A percentile compares a stretch with the other conserved stretches of the same genome.
phyloP scores from a whole-genome alignment of 2,113 vertebrate species.

The Nipponia nippon region DNA sequence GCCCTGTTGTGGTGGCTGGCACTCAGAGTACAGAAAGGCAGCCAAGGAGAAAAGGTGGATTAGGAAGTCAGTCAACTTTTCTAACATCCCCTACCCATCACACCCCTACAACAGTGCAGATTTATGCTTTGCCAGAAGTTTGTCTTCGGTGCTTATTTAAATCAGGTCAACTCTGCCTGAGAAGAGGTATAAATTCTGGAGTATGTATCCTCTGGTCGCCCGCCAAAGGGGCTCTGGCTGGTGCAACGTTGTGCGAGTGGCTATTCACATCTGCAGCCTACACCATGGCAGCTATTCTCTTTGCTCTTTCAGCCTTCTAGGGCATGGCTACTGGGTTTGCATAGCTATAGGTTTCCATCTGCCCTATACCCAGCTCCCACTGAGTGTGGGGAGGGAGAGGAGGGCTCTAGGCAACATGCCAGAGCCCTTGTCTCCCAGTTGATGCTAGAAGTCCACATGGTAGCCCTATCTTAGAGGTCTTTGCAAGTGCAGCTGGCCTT shows the following conservation, averaged over 20 bases:
- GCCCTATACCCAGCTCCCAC: neutral
- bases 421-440: neutral
- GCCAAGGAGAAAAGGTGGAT: neutral
- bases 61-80: neutral
- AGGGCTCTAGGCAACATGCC: neutral
- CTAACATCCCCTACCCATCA: neutral
- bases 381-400: fast-evolving
- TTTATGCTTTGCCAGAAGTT: neutral
- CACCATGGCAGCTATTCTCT: neutral
- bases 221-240: neutral
- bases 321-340: neutral
- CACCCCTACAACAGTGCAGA: neutral
- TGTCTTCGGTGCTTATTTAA: neutral
- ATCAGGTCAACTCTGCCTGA: neutral
- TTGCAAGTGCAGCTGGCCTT: neutral
- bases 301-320: neutral
- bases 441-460: neutral
- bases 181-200: neutral
- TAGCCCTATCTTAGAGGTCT: neutral
- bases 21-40: neutral
- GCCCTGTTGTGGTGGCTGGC: neutral
- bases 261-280: neutral
- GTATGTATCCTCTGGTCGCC: neutral
- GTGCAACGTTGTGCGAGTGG: neutral
- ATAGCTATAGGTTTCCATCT: neutral